A percentile compares a stretch with the other conserved stretches of the same genome.
These are phyloP conservation scores for Anthophora plumipes DNA, from an alignment of 2,888 invertebrate genomes.

Conservation along the genomic window DNA sequence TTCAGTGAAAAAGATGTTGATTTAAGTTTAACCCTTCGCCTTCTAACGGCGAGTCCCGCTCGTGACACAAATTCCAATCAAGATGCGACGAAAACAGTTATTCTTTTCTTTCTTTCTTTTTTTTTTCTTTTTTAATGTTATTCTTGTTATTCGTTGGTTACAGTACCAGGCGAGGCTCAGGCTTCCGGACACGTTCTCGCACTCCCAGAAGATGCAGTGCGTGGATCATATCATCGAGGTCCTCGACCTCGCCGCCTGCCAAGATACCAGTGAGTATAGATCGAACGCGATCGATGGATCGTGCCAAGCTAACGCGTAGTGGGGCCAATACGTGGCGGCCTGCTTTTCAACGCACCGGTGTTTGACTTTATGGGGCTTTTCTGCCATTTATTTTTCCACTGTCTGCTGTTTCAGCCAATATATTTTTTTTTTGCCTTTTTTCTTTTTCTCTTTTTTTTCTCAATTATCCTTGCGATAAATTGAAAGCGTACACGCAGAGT, in stretches of 20 bases:
- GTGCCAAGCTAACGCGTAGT: conserved; percentile 30
- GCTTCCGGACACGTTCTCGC: conserved; percentile 90
- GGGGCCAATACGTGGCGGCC: background rate
- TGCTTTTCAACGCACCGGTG: conserved; percentile 1
- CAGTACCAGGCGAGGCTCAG: conserved; percentile 88
- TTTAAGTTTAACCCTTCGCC: too few species aligned
- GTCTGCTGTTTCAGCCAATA: too few species aligned
- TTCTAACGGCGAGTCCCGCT: too few species aligned
- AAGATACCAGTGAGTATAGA: conserved; percentile 88
- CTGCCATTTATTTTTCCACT: background rate
- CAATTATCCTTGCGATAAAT: background rate
- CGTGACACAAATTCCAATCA: too few species aligned
- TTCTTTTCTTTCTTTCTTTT: background rate
- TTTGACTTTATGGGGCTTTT: background rate
- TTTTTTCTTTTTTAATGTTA: background rate
- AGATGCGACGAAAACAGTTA: too few species aligned
- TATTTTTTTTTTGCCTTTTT: background rate
- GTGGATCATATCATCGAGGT: conserved; percentile 92
- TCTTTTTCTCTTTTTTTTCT: background rate
- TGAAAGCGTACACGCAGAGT: too few species aligned
- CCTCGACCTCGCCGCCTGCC: conserved; percentile 90
- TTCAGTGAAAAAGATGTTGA: too few species aligned
- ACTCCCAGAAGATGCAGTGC: conserved; percentile 90
- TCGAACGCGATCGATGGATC: conserved; percentile 64
- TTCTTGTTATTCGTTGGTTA: conserved; percentile 42